Evolutionary conservation across 2,113 vertebrate genomes (phyloP), one percentile per base, ranked within the genome.

Genomic region (Hydropotes inermis): DNA sequence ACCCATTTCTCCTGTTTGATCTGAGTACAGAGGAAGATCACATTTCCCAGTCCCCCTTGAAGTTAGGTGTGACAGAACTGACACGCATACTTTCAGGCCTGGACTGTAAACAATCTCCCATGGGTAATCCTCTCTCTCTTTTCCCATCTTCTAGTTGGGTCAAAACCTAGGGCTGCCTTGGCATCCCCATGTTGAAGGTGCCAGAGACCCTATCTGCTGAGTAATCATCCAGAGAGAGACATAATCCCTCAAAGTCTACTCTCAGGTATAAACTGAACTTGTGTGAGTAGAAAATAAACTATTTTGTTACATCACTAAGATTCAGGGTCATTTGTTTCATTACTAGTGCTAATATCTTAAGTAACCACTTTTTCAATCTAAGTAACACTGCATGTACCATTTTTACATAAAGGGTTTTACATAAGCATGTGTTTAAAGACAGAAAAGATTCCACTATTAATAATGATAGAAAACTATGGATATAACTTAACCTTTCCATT

Each of bases 351-450:
- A 92, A 78, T 84, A 79, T 45, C 70, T 90, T 87, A 92, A 89
- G 50, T 89, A 85, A 89, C 55, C 2, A 74, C 16, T 61, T 12
- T 1, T 27, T 54, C 30, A 23, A 85, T 84, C 19, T 95, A 58
- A 92, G 54, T 19, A 93, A 27, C 33, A 45, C 11, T 52, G 19
- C 27, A 58, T 25, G 67, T 86, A 43, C 43, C 57, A 55, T 85
- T 96, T 95, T 92, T 81, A 78, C 11, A 50, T 25, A 79, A 86
- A 95, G 2, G 8, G 1, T 61, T 97, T 58, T 6, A 54, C 1
- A 83, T 39, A 92, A 91, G 33, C 45, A 33, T 47, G 43, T 94
- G 9, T 70, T 92, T 97, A 50, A 76, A 97, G 58, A 94, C 39
- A 96, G 45, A 50, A 96, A 74, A 78, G 9, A 55, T 64, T 83